Conservation (phyloP, 53 echinoderm and acorn worm species). For the Patiria pectinifera region DNA sequence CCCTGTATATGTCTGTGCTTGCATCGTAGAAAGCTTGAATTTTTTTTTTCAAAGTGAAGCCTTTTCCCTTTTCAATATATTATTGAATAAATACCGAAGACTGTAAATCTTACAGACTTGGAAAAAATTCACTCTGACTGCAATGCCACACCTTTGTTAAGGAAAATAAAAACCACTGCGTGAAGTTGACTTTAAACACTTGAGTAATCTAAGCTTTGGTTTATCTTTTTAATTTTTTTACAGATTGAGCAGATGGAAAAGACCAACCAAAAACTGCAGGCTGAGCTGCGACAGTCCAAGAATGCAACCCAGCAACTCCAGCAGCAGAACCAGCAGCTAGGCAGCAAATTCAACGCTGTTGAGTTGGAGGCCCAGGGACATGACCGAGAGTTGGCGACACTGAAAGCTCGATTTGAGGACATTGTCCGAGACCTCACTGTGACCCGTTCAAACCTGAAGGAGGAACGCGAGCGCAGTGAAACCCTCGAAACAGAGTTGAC, state of each 20-base stretch:
- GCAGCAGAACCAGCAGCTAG: conserved; percentile 83
- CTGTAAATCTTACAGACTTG: no score
- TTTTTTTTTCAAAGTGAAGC: no score
- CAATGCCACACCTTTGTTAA: no score
- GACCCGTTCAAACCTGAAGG: conserved; percentile 66
- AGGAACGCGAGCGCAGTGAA: conserved; percentile 78
- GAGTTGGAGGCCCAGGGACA: conserved; percentile 49
- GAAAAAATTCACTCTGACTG: no score
- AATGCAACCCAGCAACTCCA: conserved; percentile 77
- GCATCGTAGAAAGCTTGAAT: no score
- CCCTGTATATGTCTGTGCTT: no score
- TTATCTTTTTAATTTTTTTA: conserved; percentile 22
- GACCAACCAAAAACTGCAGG: conserved; percentile 79
- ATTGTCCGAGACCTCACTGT: conserved; percentile 71
- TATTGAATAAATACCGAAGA: no score
- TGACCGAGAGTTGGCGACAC: conserved; percentile 55
- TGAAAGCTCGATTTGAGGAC: conserved; percentile 80
- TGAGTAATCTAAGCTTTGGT: not conserved
- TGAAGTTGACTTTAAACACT: not conserved
- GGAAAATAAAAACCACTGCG: no score
- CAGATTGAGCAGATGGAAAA: conserved; percentile 88
- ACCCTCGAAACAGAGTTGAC: conserved; percentile 72
- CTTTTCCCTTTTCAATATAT: no score
- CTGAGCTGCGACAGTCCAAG: conserved; percentile 81
- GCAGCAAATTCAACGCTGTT: conserved; percentile 51